Conservation (phyloP, 2,113 vertebrate genomes). For the Zapornia atra region DNA sequence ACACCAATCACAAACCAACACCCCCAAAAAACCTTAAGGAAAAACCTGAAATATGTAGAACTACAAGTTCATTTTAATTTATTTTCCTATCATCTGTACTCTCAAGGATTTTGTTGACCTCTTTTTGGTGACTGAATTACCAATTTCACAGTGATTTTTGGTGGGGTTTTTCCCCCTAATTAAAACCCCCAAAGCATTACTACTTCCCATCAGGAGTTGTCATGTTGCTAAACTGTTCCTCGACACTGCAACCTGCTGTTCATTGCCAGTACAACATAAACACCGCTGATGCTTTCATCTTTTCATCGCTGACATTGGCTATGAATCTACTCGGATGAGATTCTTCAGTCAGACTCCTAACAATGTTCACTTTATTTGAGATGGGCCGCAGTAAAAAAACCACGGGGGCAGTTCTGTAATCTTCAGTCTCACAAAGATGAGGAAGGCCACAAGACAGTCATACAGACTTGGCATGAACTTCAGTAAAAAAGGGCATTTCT, state of each 20-base stretch:
- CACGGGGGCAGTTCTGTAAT: background rate
- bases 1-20: background rate
- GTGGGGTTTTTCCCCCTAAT: background rate
- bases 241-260: slow-evolving; percentile 27
- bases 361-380: background rate
- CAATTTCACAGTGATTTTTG: background rate
- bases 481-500: background rate
- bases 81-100: background rate
- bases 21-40: background rate
- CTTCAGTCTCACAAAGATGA: background rate
- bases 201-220: background rate
- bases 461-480: background rate
- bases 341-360: background rate
- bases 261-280: background rate
- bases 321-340: background rate
- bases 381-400: background rate
- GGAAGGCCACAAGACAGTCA: background rate
- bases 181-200: background rate
- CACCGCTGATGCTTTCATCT: background rate
- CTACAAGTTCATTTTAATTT: background rate
- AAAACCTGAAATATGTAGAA: background rate
- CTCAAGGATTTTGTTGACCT: background rate
- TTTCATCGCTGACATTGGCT: background rate
- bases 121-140: background rate
- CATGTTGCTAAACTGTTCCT: background rate